Conservation (phyloP, 2,113 vertebrate genomes). For the Cryptomyrus ogoouensis region DNA sequence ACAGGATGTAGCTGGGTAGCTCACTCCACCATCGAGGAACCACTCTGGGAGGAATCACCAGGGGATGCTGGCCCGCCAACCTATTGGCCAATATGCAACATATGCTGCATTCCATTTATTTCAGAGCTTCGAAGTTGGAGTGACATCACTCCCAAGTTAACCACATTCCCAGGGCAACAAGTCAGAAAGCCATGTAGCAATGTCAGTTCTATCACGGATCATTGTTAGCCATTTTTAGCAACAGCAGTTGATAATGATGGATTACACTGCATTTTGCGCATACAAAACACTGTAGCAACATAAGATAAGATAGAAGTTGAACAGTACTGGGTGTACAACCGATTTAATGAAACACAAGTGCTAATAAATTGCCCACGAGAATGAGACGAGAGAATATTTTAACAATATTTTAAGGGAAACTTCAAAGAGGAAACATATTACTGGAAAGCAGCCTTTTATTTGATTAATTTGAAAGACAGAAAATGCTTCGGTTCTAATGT, state of each 20-base stretch:
- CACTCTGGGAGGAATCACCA: neutral
- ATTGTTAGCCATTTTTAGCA: neutral
- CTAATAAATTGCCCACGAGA: too few relatives aligned
- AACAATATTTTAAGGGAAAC: too few relatives aligned
- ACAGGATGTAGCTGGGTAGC: neutral
- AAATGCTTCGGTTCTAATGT: too few relatives aligned
- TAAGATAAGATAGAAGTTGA: neutral
- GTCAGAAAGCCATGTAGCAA: neutral
- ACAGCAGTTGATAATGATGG: neutral
- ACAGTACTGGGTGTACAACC: neutral
- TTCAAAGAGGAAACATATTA: too few relatives aligned
- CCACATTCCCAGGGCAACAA: neutral
- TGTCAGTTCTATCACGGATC: neutral
- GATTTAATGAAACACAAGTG: neutral
- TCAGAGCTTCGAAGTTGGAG: neutral
- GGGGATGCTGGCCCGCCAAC: neutral
- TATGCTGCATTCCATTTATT: neutral
- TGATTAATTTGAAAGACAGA: too few relatives aligned
- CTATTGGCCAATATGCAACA: neutral
- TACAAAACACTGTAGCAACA: neutral
- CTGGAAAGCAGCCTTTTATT: too few relatives aligned
- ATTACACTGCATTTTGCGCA: neutral
- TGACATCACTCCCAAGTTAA: neutral
- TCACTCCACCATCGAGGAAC: neutral
- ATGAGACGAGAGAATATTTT: too few relatives aligned